phyloP scores from a whole-genome alignment of 2,113 vertebrate species.

The Edolisoma coerulescens region DNA sequence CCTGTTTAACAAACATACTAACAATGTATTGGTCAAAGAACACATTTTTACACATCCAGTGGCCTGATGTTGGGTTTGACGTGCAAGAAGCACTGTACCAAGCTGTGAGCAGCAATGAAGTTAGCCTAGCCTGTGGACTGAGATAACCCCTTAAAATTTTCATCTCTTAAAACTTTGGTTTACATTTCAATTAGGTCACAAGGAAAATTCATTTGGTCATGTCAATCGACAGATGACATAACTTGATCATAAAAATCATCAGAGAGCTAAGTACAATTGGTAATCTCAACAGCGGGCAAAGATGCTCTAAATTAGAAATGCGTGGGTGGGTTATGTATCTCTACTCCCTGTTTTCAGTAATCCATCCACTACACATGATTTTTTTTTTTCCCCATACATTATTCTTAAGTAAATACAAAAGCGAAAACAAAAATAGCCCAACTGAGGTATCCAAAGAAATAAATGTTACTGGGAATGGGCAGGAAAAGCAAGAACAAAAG shows the following conservation, averaged over 20 bases:
- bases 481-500: neutral
- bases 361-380: neutral
- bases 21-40: neutral
- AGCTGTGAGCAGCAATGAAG: neutral
- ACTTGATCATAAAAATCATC: constrained; percentile 31
- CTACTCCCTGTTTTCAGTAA: neutral
- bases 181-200: constrained; percentile 38
- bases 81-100: neutral
- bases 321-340: neutral
- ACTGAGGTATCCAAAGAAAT: neutral
- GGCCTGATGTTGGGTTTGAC: neutral
- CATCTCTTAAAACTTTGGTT: constrained; percentile 29
- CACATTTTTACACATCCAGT: neutral
- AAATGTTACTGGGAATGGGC: neutral
- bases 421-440: neutral
- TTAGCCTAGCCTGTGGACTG: neutral
- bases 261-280: neutral
- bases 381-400: neutral
- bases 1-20: constrained; percentile 15
- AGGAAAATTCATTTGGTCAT: neutral
- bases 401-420: neutral
- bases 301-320: neutral
- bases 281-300: constrained; percentile 5
- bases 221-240: constrained; percentile 35
- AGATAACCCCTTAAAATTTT: constrained; percentile 6